Conservation (phyloP, 2,113 vertebrate genomes). For the Pipra filicauda region DNA sequence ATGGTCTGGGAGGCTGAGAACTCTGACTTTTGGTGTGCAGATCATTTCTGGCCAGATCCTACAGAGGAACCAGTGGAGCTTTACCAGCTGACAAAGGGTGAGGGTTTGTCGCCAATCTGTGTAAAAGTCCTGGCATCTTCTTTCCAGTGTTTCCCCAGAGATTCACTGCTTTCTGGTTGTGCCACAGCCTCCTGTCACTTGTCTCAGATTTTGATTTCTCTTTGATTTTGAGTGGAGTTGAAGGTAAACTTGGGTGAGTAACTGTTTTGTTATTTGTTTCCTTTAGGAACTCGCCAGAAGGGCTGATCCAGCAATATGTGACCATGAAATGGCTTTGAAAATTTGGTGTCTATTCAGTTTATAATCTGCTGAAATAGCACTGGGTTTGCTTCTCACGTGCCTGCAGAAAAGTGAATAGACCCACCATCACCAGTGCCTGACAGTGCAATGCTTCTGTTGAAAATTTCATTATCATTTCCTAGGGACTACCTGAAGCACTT, state of each 20-base stretch:
- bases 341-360: neutral
- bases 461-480: constrained; percentile 13
- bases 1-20: neutral
- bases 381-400: neutral
- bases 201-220: neutral
- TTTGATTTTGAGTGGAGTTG: neutral
- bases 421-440: neutral
- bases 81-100: neutral
- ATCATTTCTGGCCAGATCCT: neutral
- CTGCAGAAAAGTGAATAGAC: neutral
- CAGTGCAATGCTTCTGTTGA: neutral
- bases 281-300: neutral
- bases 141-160: neutral
- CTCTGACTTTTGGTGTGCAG: neutral
- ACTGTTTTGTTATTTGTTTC: neutral
- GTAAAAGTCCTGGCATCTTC: neutral
- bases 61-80: neutral
- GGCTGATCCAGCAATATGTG: neutral
- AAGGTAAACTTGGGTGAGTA: neutral
- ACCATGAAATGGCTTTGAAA: neutral
- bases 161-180: neutral
- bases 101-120: neutral
- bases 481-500: neutral
- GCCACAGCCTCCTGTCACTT: neutral
- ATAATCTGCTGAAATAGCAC: neutral